Conservation (phyloP, 1,140 invertebrate genomes). For the Apocrypta bakeri region DNA sequence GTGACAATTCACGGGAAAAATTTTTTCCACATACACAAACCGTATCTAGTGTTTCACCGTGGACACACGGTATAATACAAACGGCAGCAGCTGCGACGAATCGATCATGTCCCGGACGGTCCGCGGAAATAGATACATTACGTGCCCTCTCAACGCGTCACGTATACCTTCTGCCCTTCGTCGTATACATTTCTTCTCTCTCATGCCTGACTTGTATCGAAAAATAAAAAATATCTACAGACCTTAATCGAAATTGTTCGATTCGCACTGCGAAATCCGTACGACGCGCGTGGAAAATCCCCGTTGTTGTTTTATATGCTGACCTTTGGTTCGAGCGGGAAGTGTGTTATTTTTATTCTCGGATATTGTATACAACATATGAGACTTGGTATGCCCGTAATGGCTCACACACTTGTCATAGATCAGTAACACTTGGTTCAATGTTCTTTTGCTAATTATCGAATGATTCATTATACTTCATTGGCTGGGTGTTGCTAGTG, state of each 20-base stretch:
- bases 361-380: too few relatives aligned
- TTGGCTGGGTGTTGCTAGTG: too few relatives aligned
- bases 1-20: too few relatives aligned
- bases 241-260: conserved; percentile 39
- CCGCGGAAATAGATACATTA: conserved; percentile 40
- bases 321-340: too few relatives aligned
- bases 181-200: background rate
- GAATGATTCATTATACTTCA: too few relatives aligned
- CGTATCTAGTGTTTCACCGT: too few relatives aligned
- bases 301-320: background rate
- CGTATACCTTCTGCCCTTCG: background rate
- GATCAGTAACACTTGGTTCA: too few relatives aligned
- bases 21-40: too few relatives aligned
- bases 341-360: too few relatives aligned
- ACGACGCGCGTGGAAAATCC: background rate
- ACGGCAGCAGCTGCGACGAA: background rate
- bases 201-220: background rate
- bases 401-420: too few relatives aligned
- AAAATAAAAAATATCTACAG: conserved; percentile 31
- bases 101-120: conserved; percentile 12
- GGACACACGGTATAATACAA: background rate
- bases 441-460: too few relatives aligned
- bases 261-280: background rate
- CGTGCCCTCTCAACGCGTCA: conserved; percentile 28
- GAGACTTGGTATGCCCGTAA: too few relatives aligned